These are phyloP conservation scores for Nicator chloris DNA, from an alignment of 2,113 vertebrate genomes.

Conservation along the genomic window DNA sequence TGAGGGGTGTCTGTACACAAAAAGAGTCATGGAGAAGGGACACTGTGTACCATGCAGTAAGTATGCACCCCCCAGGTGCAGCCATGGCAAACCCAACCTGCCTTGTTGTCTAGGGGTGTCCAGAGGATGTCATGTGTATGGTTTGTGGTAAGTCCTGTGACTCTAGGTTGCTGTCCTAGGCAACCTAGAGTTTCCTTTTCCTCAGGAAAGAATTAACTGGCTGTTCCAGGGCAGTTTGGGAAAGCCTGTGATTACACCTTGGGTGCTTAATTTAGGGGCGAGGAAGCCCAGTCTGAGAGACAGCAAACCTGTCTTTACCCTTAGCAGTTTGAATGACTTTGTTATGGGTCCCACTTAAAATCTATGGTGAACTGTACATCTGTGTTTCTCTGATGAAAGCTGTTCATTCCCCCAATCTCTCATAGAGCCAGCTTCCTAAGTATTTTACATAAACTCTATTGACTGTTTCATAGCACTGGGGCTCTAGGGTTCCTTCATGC, in stretches of 20 bases:
- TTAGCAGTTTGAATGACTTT: not conserved
- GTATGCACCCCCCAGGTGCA: not conserved
- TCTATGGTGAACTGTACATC: not conserved
- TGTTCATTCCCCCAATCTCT: not conserved
- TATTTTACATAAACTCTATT: not conserved
- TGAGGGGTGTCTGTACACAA: not conserved
- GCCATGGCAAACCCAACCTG: not conserved
- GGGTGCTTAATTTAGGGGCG: not conserved
- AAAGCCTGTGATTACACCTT: not conserved
- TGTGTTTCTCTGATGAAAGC: not conserved
- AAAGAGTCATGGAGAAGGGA: not conserved
- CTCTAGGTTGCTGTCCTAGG: rapidly evolving
- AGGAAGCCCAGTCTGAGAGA: not conserved
- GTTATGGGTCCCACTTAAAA: not conserved
- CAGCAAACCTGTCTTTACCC: not conserved
- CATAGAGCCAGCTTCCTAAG: not conserved
- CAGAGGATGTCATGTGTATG: not conserved
- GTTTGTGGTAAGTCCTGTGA: rapidly evolving
- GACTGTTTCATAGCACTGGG: not conserved
- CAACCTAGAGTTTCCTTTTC: too few relatives aligned
- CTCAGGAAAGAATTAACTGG: not conserved
- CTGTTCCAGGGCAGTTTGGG: not conserved
- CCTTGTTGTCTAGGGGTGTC: rapidly evolving
- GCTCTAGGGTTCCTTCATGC: not conserved
- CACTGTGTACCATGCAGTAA: rapidly evolving